Percentiles rank a stretch among this genome's conserved stretches.
These are phyloP conservation scores for Pedionomus torquatus DNA, from an alignment of 2,113 vertebrate genomes.

Conservation along the genomic window DNA sequence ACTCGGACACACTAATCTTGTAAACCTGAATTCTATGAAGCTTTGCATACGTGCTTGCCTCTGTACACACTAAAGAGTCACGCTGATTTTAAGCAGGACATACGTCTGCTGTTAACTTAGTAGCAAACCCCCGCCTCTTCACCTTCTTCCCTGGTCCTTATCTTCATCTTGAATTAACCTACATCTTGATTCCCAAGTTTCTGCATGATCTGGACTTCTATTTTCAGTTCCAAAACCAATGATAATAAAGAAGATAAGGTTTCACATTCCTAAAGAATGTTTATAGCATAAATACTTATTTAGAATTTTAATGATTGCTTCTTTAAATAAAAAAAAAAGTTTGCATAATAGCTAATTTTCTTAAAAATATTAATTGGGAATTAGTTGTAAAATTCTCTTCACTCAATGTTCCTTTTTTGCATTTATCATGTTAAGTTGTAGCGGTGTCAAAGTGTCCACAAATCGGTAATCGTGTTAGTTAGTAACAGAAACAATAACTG, in stretches of 20 bases:
- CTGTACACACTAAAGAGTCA: not conserved
- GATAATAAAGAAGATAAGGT: not conserved
- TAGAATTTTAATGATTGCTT: not conserved
- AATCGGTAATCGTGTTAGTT: constrained; percentile 42
- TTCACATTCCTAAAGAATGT: not conserved
- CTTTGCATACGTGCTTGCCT: not conserved
- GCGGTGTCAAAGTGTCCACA: not conserved
- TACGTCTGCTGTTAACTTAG: not conserved
- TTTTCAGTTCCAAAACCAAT: not conserved
- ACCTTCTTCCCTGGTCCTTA: not conserved
- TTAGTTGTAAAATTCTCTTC: not conserved
- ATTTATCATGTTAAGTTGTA: not conserved
- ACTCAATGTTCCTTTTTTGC: not conserved
- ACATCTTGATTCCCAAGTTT: not conserved
- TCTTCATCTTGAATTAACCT: not conserved
- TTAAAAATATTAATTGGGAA: constrained; percentile 50
- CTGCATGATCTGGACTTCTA: not conserved
- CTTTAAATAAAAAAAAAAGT: not conserved
- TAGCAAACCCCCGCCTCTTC: not conserved
- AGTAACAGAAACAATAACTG: constrained; percentile 33
- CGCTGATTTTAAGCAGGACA: not conserved
- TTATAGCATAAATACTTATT: not conserved
- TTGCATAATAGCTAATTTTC: constrained; percentile 14
- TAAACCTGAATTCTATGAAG: not conserved
- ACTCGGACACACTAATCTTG: constrained; percentile 30